phyloP scores from a whole-genome alignment of 2,113 vertebrate species.

The Sprattus sprattus region DNA sequence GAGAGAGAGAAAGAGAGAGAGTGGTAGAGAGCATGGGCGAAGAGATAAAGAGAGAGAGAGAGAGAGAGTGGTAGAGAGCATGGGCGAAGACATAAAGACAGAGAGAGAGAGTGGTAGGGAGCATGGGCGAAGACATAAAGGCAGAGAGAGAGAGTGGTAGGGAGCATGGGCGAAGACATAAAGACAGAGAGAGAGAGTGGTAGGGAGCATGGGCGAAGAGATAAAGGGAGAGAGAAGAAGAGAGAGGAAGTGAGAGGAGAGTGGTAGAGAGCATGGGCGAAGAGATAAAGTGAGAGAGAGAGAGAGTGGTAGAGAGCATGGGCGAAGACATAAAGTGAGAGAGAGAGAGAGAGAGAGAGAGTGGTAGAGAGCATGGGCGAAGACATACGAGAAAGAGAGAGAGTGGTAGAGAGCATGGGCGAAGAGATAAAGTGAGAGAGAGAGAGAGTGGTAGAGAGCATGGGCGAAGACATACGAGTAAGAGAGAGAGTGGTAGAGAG shows the following conservation, averaged over 20 bases:
- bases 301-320: no score
- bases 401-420: no score
- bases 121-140: no score
- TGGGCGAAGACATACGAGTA: neutral
- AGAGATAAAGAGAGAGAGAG: neutral
- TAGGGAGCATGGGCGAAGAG: neutral
- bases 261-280: no score
- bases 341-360: neutral
- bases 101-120: no score
- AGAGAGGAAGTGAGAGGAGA: no score
- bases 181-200: neutral
- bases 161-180: neutral
- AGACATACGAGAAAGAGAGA: neutral
- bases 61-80: neutral
- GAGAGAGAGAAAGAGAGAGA: neutral
- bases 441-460: neutral
- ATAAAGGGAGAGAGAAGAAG: no score
- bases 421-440: neutral
- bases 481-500: no score
- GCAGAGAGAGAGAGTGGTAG: neutral
- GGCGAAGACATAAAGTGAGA: no score
- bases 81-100: no score
- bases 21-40: neutral
- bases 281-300: no score
- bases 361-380: neutral